Evolutionary conservation across 1,140 invertebrate species (phyloP).

Genomic region (Drosophila ambigua): DNA sequence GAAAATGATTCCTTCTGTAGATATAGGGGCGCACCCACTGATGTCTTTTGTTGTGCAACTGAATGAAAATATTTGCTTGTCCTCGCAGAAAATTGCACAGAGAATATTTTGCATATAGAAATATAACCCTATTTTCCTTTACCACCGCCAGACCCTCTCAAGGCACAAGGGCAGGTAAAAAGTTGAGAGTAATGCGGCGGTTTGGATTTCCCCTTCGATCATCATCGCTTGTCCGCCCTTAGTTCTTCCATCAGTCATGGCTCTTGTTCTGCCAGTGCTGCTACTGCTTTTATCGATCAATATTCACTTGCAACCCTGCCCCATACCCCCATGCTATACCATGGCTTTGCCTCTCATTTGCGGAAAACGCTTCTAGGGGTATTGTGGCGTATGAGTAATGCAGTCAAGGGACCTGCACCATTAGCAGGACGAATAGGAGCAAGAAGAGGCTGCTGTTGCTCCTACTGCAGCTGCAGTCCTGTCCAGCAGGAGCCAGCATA

Average conservation of each 20-base stretch:
- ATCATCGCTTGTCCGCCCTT: conserved; percentile 23
- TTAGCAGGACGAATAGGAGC: too few species aligned
- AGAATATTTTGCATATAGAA: conserved; percentile 58
- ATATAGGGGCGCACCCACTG: conserved; percentile 3
- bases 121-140: conserved; percentile 31
- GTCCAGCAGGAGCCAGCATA: too few species aligned
- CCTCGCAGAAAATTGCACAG: conserved; percentile 53
- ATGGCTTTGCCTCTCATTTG: too few species aligned
- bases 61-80: conserved; percentile 62
- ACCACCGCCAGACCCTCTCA: background rate
- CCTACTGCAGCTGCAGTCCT: too few species aligned
- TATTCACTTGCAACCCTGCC: conserved; percentile 43
- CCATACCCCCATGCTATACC: background rate
- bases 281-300: conserved; percentile 51
- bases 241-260: conserved; percentile 8
- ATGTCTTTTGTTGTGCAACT: conserved; percentile 52
- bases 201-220: conserved; percentile 28
- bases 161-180: background rate
- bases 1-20: background rate
- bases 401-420: conserved; percentile 3
- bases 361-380: conserved; percentile 44
- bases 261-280: background rate
- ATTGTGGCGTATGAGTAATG: conserved; percentile 53
- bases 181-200: conserved; percentile 8
- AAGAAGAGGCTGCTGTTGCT: too few species aligned